These are phyloP conservation scores for Platycnemis pennipes DNA, from an alignment of 2,888 invertebrate genomes.

Conservation along the genomic window DNA sequence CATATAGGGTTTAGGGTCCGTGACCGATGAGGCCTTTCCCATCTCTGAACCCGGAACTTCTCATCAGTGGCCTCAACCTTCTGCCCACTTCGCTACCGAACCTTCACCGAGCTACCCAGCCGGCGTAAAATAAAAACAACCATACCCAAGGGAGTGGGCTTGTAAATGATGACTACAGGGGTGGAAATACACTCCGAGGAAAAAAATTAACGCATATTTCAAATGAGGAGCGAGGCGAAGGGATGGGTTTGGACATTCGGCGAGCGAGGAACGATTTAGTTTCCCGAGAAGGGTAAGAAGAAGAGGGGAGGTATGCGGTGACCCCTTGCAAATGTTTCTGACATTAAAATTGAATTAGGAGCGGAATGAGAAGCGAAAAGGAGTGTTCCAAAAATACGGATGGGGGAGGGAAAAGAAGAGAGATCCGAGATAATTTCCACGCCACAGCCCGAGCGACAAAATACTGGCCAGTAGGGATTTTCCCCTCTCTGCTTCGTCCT, in stretches of 20 bases:
- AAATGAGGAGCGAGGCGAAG: neutral
- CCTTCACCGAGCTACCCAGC: too few relatives aligned
- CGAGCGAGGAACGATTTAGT: conserved; percentile 14
- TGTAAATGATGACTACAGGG: neutral
- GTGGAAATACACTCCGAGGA: neutral
- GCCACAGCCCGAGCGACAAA: neutral
- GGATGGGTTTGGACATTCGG: neutral
- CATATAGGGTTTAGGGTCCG: too few relatives aligned
- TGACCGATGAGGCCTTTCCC: too few relatives aligned
- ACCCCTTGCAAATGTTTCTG: neutral
- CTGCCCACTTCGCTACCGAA: too few relatives aligned
- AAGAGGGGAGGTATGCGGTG: neutral
- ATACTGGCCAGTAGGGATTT: neutral
- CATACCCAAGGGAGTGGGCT: neutral
- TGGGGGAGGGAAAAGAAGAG: neutral
- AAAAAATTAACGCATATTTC: neutral
- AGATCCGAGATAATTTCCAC: neutral
- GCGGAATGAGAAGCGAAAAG: neutral
- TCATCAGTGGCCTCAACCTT: too few relatives aligned
- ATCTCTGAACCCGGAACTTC: too few relatives aligned
- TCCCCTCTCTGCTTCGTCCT: too few relatives aligned
- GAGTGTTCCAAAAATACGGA: conserved; percentile 3
- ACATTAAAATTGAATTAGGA: conserved; percentile 32
- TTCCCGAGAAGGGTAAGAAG: neutral
- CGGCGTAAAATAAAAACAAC: too few relatives aligned